Conservation (phyloP, 2,888 invertebrate genomes). For the Nipponacmea schrenckii region DNA sequence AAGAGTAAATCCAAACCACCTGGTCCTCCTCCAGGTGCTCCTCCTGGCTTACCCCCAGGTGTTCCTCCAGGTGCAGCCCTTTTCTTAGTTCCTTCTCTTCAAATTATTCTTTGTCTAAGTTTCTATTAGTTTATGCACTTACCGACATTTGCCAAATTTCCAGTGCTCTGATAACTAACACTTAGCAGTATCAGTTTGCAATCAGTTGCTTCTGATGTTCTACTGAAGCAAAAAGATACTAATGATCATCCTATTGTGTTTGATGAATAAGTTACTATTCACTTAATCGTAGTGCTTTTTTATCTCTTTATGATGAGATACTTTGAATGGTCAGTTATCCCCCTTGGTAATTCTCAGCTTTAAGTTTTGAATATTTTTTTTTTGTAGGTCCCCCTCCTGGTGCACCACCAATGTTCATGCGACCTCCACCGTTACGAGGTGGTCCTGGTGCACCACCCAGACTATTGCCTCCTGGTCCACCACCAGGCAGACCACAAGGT, state of each 20-base stretch:
- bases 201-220: no score
- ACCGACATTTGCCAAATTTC: no score
- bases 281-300: no score
- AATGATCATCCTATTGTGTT: no score
- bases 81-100: neutral
- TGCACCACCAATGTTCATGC: slow-evolving; percentile 71
- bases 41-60: slow-evolving; percentile 34
- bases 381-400: slow-evolving; percentile 70
- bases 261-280: no score
- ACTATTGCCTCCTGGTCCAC: slow-evolving; percentile 66
- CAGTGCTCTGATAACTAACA: neutral
- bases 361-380: slow-evolving; percentile 9
- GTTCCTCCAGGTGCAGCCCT: slow-evolving; percentile 57
- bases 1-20: slow-evolving; percentile 37
- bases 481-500: slow-evolving; percentile 64
- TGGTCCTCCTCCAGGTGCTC: slow-evolving; percentile 52
- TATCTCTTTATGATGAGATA: no score
- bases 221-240: no score
- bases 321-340: no score
- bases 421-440: slow-evolving; percentile 54
- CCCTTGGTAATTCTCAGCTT: no score
- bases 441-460: slow-evolving; percentile 60
- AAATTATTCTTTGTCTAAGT: neutral
- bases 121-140: neutral
- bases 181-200: no score